Evolutionary conservation across 2,888 invertebrate species (phyloP).

Genomic region (Eucera pruinosa): DNA sequence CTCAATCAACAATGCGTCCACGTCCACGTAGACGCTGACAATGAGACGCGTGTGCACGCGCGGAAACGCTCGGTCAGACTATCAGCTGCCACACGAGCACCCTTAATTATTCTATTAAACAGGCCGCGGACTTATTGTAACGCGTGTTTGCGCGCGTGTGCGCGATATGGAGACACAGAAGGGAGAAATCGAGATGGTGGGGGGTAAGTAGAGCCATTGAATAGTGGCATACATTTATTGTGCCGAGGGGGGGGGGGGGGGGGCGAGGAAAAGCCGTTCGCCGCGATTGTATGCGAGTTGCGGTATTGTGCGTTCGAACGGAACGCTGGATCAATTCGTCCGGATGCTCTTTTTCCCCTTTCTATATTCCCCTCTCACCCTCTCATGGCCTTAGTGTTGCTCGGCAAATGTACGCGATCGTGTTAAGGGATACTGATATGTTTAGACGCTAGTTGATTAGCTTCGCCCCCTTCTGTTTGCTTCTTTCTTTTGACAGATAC

Average conservation of each 20-base stretch:
- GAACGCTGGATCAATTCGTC: constrained; percentile 66
- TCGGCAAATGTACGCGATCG: background rate
- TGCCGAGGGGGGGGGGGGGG: constrained; percentile 66
- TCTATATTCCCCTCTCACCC: no score
- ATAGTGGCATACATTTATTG: constrained; percentile 79
- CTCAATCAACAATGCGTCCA: constrained; percentile 69
- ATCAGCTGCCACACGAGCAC: constrained; percentile 82
- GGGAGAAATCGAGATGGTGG: background rate
- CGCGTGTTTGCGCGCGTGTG: constrained; percentile 64
- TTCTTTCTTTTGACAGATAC: background rate
- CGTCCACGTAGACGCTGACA: background rate
- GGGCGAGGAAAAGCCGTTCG: constrained; percentile 64
- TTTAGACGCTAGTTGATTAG: constrained; percentile 43
- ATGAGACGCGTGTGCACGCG: no score
- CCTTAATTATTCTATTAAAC: constrained; percentile 84
- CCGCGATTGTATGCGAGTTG: constrained; percentile 69
- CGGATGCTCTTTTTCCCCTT: constrained; percentile 65
- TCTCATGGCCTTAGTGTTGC: background rate
- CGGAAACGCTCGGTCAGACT: constrained; percentile 61
- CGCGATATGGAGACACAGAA: constrained; percentile 21
- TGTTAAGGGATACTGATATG: constrained; percentile 41
- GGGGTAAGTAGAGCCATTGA: constrained; percentile 58
- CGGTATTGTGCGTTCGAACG: constrained; percentile 69
- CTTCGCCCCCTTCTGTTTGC: background rate
- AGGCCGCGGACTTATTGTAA: constrained; percentile 82